Conservation (phyloP, 1,140 invertebrate species). For the Drosophila chauvacae region DNA sequence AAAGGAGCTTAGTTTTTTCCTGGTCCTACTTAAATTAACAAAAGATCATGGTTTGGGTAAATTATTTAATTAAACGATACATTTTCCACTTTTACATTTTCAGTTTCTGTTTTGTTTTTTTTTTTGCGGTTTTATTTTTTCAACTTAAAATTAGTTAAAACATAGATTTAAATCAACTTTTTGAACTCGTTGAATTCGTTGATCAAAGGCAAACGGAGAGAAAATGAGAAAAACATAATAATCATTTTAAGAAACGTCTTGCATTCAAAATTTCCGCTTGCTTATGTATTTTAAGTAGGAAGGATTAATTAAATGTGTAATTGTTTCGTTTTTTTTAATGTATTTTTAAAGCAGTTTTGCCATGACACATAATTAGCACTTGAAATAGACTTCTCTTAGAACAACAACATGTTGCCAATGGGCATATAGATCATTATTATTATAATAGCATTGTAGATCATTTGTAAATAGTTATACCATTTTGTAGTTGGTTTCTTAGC, state of each 20-base stretch:
- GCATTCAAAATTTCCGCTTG: constrained; percentile 59
- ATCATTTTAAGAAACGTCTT: constrained; percentile 74
- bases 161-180: constrained; percentile 65
- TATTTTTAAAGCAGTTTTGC: constrained; percentile 71
- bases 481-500: constrained; percentile 39
- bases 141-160: constrained; percentile 81
- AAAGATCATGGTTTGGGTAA: constrained; percentile 59
- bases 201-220: constrained; percentile 30
- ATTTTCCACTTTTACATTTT: constrained; percentile 30
- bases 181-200: constrained; percentile 37
- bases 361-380: constrained; percentile 80
- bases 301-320: constrained; percentile 34
- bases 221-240: constrained; percentile 40
- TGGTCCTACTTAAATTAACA: constrained; percentile 49
- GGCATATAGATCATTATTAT: constrained; percentile 58
- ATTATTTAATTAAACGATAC: constrained; percentile 45
- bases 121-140: constrained; percentile 28
- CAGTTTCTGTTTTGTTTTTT: constrained; percentile 1
- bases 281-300: constrained; percentile 46
- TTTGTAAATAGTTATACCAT: constrained; percentile 49
- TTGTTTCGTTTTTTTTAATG: constrained; percentile 23
- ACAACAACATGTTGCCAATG: constrained; percentile 68
- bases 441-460: constrained; percentile 61
- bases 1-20: constrained; percentile 13
- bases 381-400: constrained; percentile 69